phyloP scores from a whole-genome alignment of 2,888 invertebrate genomes.

The Tuta absoluta region DNA sequence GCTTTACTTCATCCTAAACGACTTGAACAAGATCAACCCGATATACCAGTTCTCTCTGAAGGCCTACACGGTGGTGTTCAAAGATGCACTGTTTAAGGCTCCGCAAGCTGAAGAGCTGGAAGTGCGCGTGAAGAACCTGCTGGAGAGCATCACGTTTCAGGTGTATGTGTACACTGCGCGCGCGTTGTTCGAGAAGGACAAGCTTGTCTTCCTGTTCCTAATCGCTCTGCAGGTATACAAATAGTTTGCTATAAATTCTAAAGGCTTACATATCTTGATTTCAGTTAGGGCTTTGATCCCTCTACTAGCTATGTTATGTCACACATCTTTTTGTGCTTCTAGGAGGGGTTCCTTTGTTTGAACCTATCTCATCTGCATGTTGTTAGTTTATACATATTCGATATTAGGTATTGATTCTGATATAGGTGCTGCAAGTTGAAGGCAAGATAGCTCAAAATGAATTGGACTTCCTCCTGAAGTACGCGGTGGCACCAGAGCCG shows the following conservation, averaged over 20 bases:
- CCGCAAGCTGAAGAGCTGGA: constrained; percentile 85
- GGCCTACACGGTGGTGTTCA: constrained; percentile 95
- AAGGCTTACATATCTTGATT: no score
- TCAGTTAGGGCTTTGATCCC: no score
- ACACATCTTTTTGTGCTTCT: no score
- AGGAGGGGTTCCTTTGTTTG: no score
- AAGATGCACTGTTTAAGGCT: constrained; percentile 88
- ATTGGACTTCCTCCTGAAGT: constrained; percentile 93
- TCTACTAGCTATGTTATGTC: no score
- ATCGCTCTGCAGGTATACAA: constrained; percentile 87
- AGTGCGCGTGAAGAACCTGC: constrained; percentile 86
- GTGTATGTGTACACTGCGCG: constrained; percentile 94
- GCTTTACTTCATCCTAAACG: constrained; percentile 96
- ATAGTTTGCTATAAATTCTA: no score
- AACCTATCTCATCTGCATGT: no score
- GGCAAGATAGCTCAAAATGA: constrained; percentile 87
- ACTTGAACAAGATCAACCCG: constrained; percentile 94
- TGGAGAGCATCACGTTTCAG: constrained; percentile 91
- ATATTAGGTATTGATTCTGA: constrained; percentile 13
- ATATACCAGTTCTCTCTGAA: constrained; percentile 98
- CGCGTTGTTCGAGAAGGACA: constrained; percentile 95
- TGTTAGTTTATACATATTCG: no score
- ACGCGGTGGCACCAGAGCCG: constrained; percentile 86
- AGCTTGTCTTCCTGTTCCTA: constrained; percentile 93
- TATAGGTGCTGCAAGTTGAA: constrained; percentile 70